Evolutionary conservation across 2,888 invertebrate species (phyloP).

Genomic region (Nebria brevicollis): DNA sequence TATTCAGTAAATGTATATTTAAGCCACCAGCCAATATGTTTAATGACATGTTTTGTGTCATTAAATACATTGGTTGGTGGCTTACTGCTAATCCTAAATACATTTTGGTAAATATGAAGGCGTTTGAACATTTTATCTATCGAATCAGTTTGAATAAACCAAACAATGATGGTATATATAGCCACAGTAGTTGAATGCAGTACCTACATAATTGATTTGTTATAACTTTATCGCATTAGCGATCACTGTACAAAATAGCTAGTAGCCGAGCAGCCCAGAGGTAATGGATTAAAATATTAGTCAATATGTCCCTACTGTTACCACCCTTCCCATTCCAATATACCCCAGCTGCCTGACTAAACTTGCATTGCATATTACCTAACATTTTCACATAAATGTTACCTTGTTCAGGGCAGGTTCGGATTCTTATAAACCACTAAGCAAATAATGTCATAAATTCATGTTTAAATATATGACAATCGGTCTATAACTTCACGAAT

Average conservation of each 20-base stretch:
- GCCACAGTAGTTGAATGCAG: not conserved
- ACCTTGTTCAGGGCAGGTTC: not conserved
- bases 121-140: not conserved
- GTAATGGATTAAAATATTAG: constrained; percentile 41
- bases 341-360: constrained; percentile 17
- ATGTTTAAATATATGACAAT: too few relatives aligned
- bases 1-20: not conserved
- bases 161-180: not conserved
- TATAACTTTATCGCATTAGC: constrained; percentile 33
- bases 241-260: constrained; percentile 21
- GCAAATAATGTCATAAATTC: too few relatives aligned
- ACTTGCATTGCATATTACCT: not conserved
- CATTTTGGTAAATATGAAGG: not conserved
- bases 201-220: constrained; percentile 34
- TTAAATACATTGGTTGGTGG: not conserved
- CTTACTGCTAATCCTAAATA: not conserved
- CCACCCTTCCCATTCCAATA: not conserved
- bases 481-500: too few relatives aligned
- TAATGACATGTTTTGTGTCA: not conserved
- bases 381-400: constrained; percentile 20
- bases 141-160: not conserved
- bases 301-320: constrained; percentile 21
- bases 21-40: not conserved
- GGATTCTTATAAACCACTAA: too few relatives aligned
- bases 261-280: constrained; percentile 7